Evolutionary conservation across 1,140 invertebrate species (phyloP).

Genomic region (Goniozus legneri): DNA sequence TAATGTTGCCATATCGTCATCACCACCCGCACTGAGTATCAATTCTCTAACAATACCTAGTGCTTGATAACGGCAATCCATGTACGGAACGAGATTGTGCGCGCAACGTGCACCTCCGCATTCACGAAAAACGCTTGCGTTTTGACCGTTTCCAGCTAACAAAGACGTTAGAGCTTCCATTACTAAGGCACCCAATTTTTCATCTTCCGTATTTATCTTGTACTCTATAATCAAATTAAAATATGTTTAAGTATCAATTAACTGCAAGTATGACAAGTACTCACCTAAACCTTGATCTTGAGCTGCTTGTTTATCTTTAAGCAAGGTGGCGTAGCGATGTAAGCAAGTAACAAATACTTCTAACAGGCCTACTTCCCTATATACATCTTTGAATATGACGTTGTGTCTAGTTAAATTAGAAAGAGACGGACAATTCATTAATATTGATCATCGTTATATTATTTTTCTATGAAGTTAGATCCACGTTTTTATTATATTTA

Average conservation of each 20-base stretch:
- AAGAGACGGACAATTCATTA: too few species aligned
- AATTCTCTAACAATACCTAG: slow-evolving; percentile 82
- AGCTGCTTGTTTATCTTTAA: slow-evolving; percentile 67
- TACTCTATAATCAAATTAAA: slow-evolving; percentile 43
- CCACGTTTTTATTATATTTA: slow-evolving; percentile 40
- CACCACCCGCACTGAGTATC: slow-evolving; percentile 84
- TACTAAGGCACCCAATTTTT: slow-evolving; percentile 77
- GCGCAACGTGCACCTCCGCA: slow-evolving; percentile 88
- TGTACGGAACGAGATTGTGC: slow-evolving; percentile 83
- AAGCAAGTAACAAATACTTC: slow-evolving; percentile 96
- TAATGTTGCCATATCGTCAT: slow-evolving; percentile 92
- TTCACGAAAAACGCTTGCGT: slow-evolving; percentile 90
- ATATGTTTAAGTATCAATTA: not conserved
- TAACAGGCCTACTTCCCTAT: slow-evolving; percentile 93
- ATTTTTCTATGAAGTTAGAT: not conserved
- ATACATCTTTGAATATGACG: slow-evolving; percentile 94
- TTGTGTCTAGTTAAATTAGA: slow-evolving; percentile 71
- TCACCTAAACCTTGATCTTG: slow-evolving; percentile 46
- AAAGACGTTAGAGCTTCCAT: slow-evolving; percentile 85
- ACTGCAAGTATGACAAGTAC: not conserved
- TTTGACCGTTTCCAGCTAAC: slow-evolving; percentile 75
- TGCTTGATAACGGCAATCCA: slow-evolving; percentile 77
- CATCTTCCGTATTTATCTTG: slow-evolving; percentile 63
- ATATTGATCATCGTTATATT: too few species aligned
- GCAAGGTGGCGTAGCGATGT: slow-evolving; percentile 75